Evolutionary conservation across 1,140 invertebrate species (phyloP).

Genomic region (Drosophila watanabei): DNA sequence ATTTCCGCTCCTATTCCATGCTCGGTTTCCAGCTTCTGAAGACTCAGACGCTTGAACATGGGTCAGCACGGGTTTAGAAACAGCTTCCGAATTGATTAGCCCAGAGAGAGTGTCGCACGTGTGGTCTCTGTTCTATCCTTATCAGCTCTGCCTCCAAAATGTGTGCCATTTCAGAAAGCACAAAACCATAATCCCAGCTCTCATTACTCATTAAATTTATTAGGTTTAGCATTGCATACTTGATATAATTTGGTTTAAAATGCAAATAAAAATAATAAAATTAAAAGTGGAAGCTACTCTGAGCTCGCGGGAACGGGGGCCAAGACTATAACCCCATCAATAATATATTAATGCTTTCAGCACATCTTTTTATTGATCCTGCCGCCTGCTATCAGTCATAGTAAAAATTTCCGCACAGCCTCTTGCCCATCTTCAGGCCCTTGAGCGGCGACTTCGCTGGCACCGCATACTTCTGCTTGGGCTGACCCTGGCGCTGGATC

Average conservation of each 20-base stretch:
- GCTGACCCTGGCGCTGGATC: background rate
- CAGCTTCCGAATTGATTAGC: background rate
- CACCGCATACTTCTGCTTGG: slow-evolving; percentile 18
- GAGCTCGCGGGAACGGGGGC: too few relatives aligned
- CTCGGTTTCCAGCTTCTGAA: background rate
- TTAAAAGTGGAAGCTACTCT: too few relatives aligned
- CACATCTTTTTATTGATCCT: background rate
- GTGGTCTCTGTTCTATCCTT: background rate
- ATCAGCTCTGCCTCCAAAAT: background rate
- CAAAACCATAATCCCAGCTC: too few relatives aligned
- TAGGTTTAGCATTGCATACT: too few relatives aligned
- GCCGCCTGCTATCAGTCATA: slow-evolving; percentile 17
- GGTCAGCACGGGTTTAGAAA: background rate
- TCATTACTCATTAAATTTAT: too few relatives aligned
- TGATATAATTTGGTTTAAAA: too few relatives aligned
- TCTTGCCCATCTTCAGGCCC: slow-evolving; percentile 1
- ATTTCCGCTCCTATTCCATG: slow-evolving; percentile 1
- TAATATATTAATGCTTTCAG: too few relatives aligned
- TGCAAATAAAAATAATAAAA: too few relatives aligned
- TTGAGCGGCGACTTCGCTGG: slow-evolving; percentile 21
- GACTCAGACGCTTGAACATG: background rate
- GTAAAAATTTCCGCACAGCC: slow-evolving; percentile 70
- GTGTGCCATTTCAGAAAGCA: background rate
- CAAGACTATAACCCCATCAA: too few relatives aligned
- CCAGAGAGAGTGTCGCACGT: background rate